Percentiles rank a stretch among this genome's conserved stretches.
These are phyloP conservation scores for Xyrauchen texanus DNA, from an alignment of 2,113 vertebrate genomes.

Conservation along the genomic window DNA sequence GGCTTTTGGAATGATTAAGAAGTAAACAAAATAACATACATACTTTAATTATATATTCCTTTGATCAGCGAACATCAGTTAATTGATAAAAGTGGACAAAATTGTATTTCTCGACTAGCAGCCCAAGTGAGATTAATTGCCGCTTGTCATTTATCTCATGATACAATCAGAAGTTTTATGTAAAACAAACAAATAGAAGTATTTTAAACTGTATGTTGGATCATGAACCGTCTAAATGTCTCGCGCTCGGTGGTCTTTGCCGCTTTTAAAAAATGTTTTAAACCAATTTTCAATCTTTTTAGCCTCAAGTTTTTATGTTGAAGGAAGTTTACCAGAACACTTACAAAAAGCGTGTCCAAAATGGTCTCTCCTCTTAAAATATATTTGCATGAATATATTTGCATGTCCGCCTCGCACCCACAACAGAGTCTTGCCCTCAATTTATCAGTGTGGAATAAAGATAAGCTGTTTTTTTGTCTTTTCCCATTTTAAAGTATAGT, in stretches of 20 bases:
- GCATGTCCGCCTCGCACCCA: neutral
- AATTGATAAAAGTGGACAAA: neutral
- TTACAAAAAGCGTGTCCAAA: neutral
- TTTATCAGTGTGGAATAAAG: neutral
- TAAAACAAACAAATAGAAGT: neutral
- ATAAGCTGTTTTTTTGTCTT: neutral
- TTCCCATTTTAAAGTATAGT: too few species aligned
- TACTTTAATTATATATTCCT: neutral
- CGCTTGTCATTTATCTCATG: neutral
- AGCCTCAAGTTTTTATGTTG: slow-evolving; percentile 14
- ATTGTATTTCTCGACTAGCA: neutral
- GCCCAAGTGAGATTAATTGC: neutral
- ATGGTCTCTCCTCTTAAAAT: neutral
- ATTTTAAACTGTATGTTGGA: neutral
- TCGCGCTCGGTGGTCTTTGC: neutral
- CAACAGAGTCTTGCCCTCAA: neutral
- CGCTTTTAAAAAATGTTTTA: neutral
- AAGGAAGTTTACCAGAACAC: slow-evolving; percentile 42
- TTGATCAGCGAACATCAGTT: neutral
- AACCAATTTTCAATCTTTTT: neutral
- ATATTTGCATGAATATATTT: slow-evolving; percentile 15
- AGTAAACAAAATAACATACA: neutral
- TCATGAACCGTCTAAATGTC: neutral
- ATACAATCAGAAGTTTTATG: too few species aligned
- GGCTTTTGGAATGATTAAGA: neutral